Percentiles rank a stretch among this genome's conserved stretches.
These are phyloP conservation scores for Sycophila sp. DNA, from an alignment of 1,140 invertebrate species.

Conservation along the genomic window DNA sequence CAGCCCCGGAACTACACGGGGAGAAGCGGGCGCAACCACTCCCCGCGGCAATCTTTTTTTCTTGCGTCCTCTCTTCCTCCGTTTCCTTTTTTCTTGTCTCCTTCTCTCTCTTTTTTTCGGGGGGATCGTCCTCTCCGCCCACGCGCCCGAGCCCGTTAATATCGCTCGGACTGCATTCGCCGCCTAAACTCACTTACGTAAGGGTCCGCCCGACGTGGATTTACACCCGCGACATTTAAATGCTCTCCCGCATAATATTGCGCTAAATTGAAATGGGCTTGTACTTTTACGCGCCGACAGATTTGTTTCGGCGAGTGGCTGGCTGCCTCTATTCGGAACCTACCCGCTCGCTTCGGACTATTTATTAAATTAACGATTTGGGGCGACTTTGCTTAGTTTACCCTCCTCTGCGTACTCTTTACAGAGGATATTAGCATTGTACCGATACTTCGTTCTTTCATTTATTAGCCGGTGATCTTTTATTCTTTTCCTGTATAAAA, in stretches of 20 bases:
- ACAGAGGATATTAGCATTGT: no score
- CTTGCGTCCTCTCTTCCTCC: conserved; percentile 38
- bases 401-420: not conserved
- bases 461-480: not conserved
- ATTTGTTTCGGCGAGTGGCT: conserved; percentile 5
- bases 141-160: conserved; percentile 48
- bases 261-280: conserved; percentile 36
- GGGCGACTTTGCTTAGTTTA: not conserved
- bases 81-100: conserved; percentile 24
- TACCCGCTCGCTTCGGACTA: no score
- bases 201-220: conserved; percentile 38
- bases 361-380: conserved; percentile 20
- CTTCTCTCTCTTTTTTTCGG: conserved; percentile 20
- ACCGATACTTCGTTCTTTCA: not conserved
- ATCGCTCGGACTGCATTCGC: conserved; percentile 44
- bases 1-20: conserved; percentile 38
- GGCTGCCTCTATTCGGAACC: no score
- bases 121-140: conserved; percentile 40
- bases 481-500: no score
- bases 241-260: conserved; percentile 27
- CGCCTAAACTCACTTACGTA: conserved; percentile 45
- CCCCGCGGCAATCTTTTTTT: conserved; percentile 23
- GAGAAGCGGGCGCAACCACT: not conserved
- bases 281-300: conserved; percentile 25
- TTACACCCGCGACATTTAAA: conserved; percentile 44